Conservation (phyloP, 2,888 invertebrate genomes). For the Argynnis bischoffii region DNA sequence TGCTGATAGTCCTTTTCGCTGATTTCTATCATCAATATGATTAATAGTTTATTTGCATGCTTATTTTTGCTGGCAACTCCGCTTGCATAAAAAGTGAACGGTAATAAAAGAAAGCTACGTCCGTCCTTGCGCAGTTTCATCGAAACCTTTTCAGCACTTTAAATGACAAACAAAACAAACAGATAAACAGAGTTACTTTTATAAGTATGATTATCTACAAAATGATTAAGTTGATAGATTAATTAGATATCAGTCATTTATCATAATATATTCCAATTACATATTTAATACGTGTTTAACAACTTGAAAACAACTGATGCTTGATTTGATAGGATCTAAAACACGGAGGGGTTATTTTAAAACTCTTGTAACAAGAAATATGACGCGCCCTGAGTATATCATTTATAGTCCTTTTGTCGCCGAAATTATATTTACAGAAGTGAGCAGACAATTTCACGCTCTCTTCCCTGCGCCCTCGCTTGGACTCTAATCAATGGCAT, state of each 20-base stretch:
- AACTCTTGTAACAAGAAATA: constrained; percentile 68
- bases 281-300: constrained; percentile 20
- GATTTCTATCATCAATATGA: too few relatives aligned
- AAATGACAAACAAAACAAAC: too few relatives aligned
- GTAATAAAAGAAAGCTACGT: too few relatives aligned
- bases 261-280: constrained; percentile 6
- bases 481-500: constrained; percentile 75
- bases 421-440: constrained; percentile 83
- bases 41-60: too few relatives aligned
- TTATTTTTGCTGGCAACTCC: too few relatives aligned
- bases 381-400: constrained; percentile 71
- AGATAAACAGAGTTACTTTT: too few relatives aligned
- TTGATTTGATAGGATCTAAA: constrained; percentile 11
- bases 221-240: neutral
- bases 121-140: too few relatives aligned
- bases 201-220: neutral
- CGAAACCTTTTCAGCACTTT: too few relatives aligned
- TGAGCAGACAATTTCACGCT: constrained; percentile 83
- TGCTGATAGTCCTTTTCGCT: too few relatives aligned
- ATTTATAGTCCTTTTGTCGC: constrained; percentile 82
- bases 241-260: neutral
- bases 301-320: constrained; percentile 23
- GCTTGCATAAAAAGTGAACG: too few relatives aligned
- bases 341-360: constrained; percentile 53
- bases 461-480: constrained; percentile 77